Evolutionary conservation across 1,140 invertebrate genomes (phyloP).

Genomic region (Araneus ventricosus): DNA sequence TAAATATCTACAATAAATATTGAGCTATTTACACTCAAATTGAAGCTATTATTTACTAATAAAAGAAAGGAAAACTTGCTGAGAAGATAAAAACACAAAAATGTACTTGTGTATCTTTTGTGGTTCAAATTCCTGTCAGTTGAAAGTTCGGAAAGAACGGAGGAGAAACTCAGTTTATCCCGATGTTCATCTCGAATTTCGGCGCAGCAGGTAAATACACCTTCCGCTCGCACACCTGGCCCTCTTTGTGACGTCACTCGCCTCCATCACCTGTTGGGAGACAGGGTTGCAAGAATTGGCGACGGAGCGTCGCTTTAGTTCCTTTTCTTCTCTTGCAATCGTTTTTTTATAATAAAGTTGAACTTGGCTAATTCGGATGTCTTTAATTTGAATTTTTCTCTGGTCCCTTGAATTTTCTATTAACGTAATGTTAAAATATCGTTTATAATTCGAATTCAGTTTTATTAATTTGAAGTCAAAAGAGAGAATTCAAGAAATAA

Average conservation of each 20-base stretch:
- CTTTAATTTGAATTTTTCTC: too few species aligned
- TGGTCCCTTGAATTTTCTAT: too few species aligned
- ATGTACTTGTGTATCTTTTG: background rate
- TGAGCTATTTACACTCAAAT: too few species aligned
- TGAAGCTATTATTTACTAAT: too few species aligned
- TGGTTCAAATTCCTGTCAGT: background rate
- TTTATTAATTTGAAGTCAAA: too few species aligned
- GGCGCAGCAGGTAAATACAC: slow-evolving; percentile 63
- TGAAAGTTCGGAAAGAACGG: background rate
- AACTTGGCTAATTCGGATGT: too few species aligned
- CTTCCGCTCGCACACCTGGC: slow-evolving; percentile 59
- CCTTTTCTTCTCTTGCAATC: background rate
- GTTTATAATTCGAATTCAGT: too few species aligned
- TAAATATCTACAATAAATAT: too few species aligned
- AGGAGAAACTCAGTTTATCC: background rate
- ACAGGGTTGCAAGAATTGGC: slow-evolving; percentile 5
- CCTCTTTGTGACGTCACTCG: slow-evolving; percentile 53
- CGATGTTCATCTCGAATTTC: background rate
- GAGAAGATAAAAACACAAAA: background rate
- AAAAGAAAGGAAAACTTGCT: background rate
- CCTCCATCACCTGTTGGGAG: background rate
- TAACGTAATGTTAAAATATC: too few species aligned
- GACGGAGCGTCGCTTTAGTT: background rate
- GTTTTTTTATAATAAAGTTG: too few species aligned
- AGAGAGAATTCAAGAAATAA: too few species aligned